A percentile compares a stretch with the other conserved stretches of the same genome.
Conservation (phyloP, 2,797 vertebrate genomes). For the Alcedo atthis region DNA sequence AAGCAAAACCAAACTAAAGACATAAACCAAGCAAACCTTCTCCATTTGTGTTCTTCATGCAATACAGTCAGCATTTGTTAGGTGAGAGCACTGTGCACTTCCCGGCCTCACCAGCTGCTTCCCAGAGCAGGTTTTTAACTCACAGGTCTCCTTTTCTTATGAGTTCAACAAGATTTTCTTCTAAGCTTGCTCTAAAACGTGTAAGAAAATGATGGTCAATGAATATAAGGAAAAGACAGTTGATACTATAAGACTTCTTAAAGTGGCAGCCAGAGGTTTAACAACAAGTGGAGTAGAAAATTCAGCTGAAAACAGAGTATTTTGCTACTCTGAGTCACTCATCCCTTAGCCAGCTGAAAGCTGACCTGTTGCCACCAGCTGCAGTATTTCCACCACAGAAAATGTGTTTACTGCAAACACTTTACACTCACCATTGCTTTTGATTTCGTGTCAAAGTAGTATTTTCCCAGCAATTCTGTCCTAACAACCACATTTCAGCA, state of each 20-base stretch:
- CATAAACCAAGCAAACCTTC: not conserved
- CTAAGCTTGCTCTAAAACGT: conserved; percentile 82
- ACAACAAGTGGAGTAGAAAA: not conserved
- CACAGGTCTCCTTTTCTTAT: conserved; percentile 80
- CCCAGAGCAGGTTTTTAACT: conserved; percentile 80
- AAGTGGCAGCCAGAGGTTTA: not conserved
- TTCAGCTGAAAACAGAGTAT: not conserved
- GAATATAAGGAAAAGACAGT: not conserved
- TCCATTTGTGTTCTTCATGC: not conserved
- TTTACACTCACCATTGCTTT: not conserved
- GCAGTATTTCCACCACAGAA: not conserved
- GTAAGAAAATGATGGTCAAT: conserved; percentile 40
- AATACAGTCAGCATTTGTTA: not conserved
- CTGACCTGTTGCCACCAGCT: not conserved
- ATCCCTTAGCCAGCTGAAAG: not conserved
- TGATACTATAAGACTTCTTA: not conserved
- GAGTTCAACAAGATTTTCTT: conserved; percentile 82
- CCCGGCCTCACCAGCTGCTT: conserved; percentile 82
- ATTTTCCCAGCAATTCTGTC: not conserved
- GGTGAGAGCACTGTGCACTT: conserved; percentile 36
- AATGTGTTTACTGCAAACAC: not conserved
- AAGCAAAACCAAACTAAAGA: not conserved
- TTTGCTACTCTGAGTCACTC: not conserved
- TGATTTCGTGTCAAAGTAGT: not conserved
- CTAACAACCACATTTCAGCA: not conserved